Percentiles rank a stretch among this genome's conserved stretches.
phyloP scores from a whole-genome alignment of 2,888 invertebrate genomes.

The Cephus pygmeus region DNA sequence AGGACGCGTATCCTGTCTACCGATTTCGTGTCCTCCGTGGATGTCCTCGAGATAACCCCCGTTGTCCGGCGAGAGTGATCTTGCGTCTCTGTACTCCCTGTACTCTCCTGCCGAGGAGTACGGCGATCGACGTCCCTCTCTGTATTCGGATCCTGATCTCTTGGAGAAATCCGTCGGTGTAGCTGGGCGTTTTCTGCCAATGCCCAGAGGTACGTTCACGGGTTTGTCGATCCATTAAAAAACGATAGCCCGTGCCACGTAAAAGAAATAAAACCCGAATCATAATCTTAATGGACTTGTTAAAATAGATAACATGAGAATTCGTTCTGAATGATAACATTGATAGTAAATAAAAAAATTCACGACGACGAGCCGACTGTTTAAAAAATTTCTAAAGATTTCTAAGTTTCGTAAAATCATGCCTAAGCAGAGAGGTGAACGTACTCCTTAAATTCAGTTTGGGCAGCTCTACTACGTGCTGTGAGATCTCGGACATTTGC shows the following conservation, averaged over 20 bases:
- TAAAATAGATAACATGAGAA: background rate
- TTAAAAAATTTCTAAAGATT: background rate
- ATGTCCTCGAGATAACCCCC: constrained; percentile 30
- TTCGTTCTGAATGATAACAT: background rate
- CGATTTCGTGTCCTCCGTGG: constrained; percentile 29
- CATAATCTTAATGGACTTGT: background rate
- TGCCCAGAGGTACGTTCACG: constrained; percentile 42
- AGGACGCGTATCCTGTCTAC: constrained; percentile 33
- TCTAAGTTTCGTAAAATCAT: background rate
- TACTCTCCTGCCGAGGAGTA: constrained; percentile 29
- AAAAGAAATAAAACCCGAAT: background rate
- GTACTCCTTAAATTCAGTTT: constrained; percentile 52
- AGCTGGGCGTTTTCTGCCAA: constrained; percentile 54
- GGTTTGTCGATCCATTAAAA: background rate
- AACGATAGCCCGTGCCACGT: background rate
- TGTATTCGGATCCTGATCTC: constrained; percentile 50
- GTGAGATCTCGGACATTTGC: constrained; percentile 32
- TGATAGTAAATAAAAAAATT: background rate
- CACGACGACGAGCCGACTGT: background rate
- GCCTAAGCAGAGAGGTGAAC: constrained; percentile 30
- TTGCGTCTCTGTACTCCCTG: constrained; percentile 31
- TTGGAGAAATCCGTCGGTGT: constrained; percentile 58
- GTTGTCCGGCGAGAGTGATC: constrained; percentile 39
- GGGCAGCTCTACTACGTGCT: constrained; percentile 15
- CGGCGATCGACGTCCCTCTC: constrained; percentile 41